Conservation (phyloP, 2,113 vertebrate species). For the Orthonyx spaldingii region DNA sequence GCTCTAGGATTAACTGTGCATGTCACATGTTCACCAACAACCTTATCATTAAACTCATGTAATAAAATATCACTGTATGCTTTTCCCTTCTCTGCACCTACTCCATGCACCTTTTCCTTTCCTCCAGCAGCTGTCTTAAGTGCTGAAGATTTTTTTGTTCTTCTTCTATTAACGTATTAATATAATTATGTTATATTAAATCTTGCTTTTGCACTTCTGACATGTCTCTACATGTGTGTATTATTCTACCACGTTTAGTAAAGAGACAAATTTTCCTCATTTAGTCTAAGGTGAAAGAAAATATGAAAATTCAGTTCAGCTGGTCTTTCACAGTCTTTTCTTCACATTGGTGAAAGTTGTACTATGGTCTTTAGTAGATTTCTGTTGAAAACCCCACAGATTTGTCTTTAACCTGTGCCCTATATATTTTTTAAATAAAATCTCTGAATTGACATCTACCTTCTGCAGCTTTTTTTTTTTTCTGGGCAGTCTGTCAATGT, state of each 20-base stretch:
- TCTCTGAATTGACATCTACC: background rate
- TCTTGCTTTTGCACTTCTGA: background rate
- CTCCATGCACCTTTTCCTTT: background rate
- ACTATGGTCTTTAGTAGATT: background rate
- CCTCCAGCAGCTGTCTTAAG: background rate
- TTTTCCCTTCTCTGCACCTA: background rate
- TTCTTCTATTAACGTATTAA: background rate
- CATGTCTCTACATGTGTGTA: background rate
- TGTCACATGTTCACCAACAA: accelerated
- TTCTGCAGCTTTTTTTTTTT: background rate
- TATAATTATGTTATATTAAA: background rate
- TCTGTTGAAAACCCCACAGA: background rate
- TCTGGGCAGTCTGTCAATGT: background rate
- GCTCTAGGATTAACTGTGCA: background rate
- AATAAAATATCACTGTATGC: background rate
- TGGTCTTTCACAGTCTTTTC: background rate
- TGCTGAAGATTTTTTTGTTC: background rate
- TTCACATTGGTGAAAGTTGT: background rate
- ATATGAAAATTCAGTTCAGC: background rate
- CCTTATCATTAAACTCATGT: background rate
- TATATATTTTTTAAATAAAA: background rate
- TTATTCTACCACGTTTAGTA: background rate
- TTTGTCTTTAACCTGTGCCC: background rate
- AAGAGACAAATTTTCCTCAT: background rate
- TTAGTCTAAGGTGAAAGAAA: background rate